These are phyloP conservation scores for Tipula vernalis DNA, from an alignment of 2,888 invertebrate species.

Conservation along the genomic window DNA sequence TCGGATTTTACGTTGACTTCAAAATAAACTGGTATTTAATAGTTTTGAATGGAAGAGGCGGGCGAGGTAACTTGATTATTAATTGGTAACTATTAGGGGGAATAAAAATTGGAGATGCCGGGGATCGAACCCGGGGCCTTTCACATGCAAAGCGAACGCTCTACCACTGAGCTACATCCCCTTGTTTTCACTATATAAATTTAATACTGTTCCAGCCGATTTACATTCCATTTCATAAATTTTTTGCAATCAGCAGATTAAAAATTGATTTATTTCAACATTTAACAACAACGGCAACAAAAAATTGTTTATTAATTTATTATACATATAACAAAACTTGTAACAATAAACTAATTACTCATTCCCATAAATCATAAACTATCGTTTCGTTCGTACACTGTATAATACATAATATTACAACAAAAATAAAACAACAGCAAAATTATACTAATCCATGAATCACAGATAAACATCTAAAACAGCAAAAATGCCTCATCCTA, in stretches of 20 bases:
- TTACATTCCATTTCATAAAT: neutral
- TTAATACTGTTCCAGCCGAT: neutral
- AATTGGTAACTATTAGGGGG: neutral
- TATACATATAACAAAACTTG: neutral
- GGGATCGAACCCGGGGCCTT: slow-evolving; percentile 92
- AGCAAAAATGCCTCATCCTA: neutral
- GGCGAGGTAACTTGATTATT: neutral
- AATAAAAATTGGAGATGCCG: slow-evolving; percentile 58
- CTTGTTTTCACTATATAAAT: slow-evolving; percentile 52
- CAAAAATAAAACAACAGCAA: neutral
- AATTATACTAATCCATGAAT: neutral
- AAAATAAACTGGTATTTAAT: neutral
- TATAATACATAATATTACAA: neutral
- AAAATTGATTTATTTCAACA: neutral
- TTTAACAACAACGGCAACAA: neutral
- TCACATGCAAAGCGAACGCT: slow-evolving; percentile 93
- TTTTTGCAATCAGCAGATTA: neutral
- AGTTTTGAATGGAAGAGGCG: neutral
- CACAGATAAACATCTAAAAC: neutral
- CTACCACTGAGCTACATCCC: slow-evolving; percentile 90
- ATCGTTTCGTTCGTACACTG: neutral
- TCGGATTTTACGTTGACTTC: neutral
- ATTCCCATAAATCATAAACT: neutral
- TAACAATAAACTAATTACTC: slow-evolving; percentile 4
- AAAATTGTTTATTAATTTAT: neutral